These are phyloP conservation scores for Chouioia cunea DNA, from an alignment of 2,888 invertebrate species.

Conservation along the genomic window DNA sequence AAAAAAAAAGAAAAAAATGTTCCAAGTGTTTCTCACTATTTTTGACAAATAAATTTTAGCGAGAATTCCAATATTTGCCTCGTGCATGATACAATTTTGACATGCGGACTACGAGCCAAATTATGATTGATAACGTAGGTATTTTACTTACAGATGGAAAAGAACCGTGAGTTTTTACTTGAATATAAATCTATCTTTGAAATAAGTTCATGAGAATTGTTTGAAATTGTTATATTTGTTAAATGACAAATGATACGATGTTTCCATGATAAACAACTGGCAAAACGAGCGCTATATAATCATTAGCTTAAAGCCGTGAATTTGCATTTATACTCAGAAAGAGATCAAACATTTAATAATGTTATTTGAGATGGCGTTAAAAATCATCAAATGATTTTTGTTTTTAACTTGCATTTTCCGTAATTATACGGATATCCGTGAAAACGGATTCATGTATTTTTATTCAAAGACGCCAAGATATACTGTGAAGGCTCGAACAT, in stretches of 20 bases:
- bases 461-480: slow-evolving; percentile 14
- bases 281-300: slow-evolving; percentile 30
- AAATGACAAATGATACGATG: slow-evolving; percentile 23
- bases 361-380: slow-evolving; percentile 34
- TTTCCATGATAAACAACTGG: slow-evolving; percentile 34
- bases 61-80: too few species aligned
- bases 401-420: too few species aligned
- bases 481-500: slow-evolving; percentile 10
- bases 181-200: slow-evolving; percentile 32
- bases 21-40: too few species aligned
- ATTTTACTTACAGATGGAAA: slow-evolving; percentile 2
- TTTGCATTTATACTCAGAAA: slow-evolving; percentile 43
- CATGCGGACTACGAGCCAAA: slow-evolving; percentile 20
- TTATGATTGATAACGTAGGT: too few species aligned
- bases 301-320: slow-evolving; percentile 47
- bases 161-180: slow-evolving; percentile 15
- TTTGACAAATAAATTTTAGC: too few species aligned
- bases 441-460: slow-evolving; percentile 25
- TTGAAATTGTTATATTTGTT: slow-evolving; percentile 34
- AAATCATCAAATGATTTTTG: slow-evolving; percentile 32
- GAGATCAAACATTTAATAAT: slow-evolving; percentile 40
- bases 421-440: too few species aligned
- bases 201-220: slow-evolving; percentile 10
- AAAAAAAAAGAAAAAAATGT: too few species aligned
- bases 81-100: slow-evolving; percentile 7